Evolutionary conservation across 1,140 invertebrate species (phyloP), one percentile per base, ranked within the genome.

Genomic region (Trichoplusia ni): DNA sequence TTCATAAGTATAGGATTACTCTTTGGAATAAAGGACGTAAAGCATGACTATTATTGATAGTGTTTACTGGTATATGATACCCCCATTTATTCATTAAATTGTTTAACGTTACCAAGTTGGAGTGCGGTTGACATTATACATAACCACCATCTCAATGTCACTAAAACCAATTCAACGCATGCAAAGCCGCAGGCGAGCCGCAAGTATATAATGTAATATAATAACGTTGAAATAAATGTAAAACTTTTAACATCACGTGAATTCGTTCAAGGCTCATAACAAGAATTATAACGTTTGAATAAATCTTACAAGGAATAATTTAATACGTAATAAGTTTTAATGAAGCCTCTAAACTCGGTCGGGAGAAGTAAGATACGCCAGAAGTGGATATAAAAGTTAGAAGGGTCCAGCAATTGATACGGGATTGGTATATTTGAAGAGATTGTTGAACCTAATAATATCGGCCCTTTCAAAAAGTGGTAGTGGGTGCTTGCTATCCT

Each of bases 311-410:
- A 44, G 37, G 47, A 53, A 53, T 63, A 63, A 53, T 64, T 64
- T 64, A 56, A 64, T 44, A 64, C 19, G 51, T 56, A 35, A 63
- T 46, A 64, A 64, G 61, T 56, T 56, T 46, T 64, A 56, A 56
- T 56, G 61, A 56, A 56, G 51, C 29, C 37, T 64, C 37, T 46
- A 33, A 51, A 62, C 9, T 49, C 44, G 31, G 27, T 11, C 13
- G 27, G 51, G 40, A 31, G 9, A 59, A 31, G 35, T 47, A 47
- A 35, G 40, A 46, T 59, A 46, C 40, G 56, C 21, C 31, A 60
- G 8, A 1, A 60, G 56, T 60, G 56, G 56, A 60, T 44, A 44
- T 59, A 59, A 60, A 54, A 35, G 42, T 47, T 46, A 31, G 54
- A n/a, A 58, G 38, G 54, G 54, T 42, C 54, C 38, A 58, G 27